A percentile compares a stretch with the other conserved stretches of the same genome.
phyloP scores from a whole-genome alignment of 2,888 invertebrate genomes.

The Pecten maximus region DNA sequence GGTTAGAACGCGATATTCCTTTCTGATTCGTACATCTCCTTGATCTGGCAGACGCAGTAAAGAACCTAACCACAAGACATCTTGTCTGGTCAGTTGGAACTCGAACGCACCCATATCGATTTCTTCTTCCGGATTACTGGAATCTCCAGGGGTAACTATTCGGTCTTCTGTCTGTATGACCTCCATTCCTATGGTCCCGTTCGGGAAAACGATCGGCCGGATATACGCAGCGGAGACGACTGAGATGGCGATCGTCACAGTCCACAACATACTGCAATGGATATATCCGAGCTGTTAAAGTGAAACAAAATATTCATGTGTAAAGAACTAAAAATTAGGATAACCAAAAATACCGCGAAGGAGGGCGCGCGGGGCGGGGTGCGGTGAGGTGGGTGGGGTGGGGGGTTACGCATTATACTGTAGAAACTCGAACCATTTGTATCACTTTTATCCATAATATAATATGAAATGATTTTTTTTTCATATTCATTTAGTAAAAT shows the following conservation, averaged over 20 bases:
- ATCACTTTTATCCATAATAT: too few relatives aligned
- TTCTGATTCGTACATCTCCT: constrained; percentile 55
- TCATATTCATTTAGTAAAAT: too few relatives aligned
- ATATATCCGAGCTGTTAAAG: background rate
- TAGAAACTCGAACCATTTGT: too few relatives aligned
- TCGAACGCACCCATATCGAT: constrained; percentile 41
- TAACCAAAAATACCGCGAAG: background rate
- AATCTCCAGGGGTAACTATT: background rate
- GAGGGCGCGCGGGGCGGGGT: background rate
- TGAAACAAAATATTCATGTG: background rate
- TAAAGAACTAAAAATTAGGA: too few relatives aligned
- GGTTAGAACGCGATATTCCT: constrained; percentile 62
- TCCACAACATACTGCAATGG: background rate
- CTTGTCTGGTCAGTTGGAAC: constrained; percentile 54
- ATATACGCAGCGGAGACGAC: background rate
- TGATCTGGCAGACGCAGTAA: constrained; percentile 60
- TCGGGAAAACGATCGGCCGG: background rate
- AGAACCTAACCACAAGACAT: constrained; percentile 60
- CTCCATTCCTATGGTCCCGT: background rate
- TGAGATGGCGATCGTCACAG: background rate
- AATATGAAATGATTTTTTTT: too few relatives aligned
- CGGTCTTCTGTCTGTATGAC: background rate
- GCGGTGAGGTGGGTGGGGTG: too few relatives aligned
- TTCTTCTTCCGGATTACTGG: background rate
- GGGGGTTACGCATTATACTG: too few relatives aligned